Percentiles rank a stretch among this genome's conserved stretches.
Conservation (phyloP, 2,797 vertebrate genomes). For the Muscicapa striata region DNA sequence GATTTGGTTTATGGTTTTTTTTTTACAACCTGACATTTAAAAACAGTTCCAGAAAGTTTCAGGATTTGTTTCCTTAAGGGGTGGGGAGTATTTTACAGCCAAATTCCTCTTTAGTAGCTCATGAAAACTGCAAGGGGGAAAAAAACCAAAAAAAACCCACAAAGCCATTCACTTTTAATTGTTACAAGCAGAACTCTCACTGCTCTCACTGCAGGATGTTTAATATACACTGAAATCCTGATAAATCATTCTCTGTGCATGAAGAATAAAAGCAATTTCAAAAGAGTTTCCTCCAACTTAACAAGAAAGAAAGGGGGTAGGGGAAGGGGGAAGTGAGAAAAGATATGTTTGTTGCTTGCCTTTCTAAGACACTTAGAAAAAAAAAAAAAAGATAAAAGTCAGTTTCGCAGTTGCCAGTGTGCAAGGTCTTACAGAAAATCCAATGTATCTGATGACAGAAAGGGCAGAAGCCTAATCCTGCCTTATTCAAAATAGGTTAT, state of each 20-base stretch:
- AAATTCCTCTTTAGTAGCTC: slow-evolving; percentile 3
- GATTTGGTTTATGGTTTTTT: not conserved
- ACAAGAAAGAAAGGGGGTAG: not conserved
- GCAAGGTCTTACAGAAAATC: not conserved
- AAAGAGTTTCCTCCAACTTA: not conserved
- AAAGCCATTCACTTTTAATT: not conserved
- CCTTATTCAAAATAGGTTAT: not conserved
- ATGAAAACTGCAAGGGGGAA: not conserved
- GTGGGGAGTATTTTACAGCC: not conserved
- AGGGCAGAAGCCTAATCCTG: not conserved
- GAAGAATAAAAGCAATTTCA: not conserved
- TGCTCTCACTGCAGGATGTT: not conserved
- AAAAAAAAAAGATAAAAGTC: not conserved
- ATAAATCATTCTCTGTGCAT: not conserved
- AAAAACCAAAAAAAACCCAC: rapidly evolving
- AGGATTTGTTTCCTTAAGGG: slow-evolving; percentile 6
- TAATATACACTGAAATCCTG: not conserved
- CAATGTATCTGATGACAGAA: not conserved
- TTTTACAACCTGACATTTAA: not conserved
- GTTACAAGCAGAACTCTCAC: slow-evolving; percentile 11
- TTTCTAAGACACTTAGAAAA: not conserved
- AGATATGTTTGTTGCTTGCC: not conserved
- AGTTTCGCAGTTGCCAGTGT: not conserved
- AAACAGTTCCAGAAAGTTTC: not conserved
- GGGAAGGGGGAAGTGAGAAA: not conserved